Base-by-base conservation (phyloP, 1,140 invertebrate genomes). In the Asobara japonica region DNA sequence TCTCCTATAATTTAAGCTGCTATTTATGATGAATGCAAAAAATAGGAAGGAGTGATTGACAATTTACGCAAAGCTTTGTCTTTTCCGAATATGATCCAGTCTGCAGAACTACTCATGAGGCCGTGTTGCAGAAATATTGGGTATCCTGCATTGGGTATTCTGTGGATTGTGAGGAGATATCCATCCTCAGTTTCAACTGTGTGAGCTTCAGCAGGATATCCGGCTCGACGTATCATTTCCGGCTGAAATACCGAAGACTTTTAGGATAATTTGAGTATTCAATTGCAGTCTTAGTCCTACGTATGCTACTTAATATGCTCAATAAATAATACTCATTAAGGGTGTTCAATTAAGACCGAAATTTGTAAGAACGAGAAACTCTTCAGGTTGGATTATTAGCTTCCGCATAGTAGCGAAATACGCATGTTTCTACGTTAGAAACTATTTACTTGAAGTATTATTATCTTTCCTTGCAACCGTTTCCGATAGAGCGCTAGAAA, bases 101-200 rank as follows among this genome's bases (percentile, higher is more conserved):
- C 73, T 25, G 69, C 65, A 10, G 73, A 74, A 71, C 65, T 65
- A 18, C 69, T 60, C 2, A 94, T 80, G 0, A 95, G 79, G 7
- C 94, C 94, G 77, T 95, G 94, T 81, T 93, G 92, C 2, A 94
- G 66, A 56, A 89, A 88, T 4, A 91, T 86, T 0, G 89, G 84
- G 3, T 79, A 65, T 16, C 51, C 29, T 2, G 76, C 36, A 83
- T 85, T 78, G 1, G 92, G 92, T 75, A 95, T 94, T 45, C 94
- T 88, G 76, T 95, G 93, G 25, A 94, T 61, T 0, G 90, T 91
- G 3, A 95, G 80, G 16, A 94, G 85, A 79, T 93, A 95, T 13
- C 93, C 93, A 79, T 95, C 94, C 38, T 91, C 84, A 0, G 93
- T 94, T 13, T 87, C 78, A 0, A 93, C 86, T 0, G 88, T 85